phyloP scores from a whole-genome alignment of 2,797 vertebrate genomes.

The Pipistrellus pygmaeus region DNA sequence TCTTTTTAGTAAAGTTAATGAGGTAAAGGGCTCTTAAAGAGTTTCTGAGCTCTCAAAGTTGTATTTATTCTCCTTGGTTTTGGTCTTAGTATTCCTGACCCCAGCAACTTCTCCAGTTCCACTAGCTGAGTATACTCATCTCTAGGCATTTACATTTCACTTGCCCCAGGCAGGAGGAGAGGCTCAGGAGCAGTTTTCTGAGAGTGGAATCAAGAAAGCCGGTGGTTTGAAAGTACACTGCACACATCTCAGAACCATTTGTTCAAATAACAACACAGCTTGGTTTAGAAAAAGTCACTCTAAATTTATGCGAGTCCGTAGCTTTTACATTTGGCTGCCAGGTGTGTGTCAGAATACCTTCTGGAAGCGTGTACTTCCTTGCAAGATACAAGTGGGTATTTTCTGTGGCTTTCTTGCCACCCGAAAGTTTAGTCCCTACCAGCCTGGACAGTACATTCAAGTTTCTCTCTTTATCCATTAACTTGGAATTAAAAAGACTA shows the following conservation, averaged over 20 bases:
- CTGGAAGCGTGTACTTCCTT: constrained; percentile 61
- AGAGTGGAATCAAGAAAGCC: constrained; percentile 62
- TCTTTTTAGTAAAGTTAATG: neutral
- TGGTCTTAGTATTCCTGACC: constrained; percentile 38
- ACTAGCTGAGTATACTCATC: neutral
- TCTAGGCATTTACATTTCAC: constrained; percentile 28
- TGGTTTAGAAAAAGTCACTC: constrained; percentile 75
- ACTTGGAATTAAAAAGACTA: constrained; percentile 51
- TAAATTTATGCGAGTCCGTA: constrained; percentile 74
- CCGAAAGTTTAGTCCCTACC: constrained; percentile 11
- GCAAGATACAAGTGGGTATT: neutral
- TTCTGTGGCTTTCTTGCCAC: constrained; percentile 21
- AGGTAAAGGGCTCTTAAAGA: constrained; percentile 1
- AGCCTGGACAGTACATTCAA: constrained; percentile 18
- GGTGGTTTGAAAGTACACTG: constrained; percentile 50
- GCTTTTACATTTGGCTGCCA: constrained; percentile 77
- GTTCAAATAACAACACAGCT: constrained; percentile 74
- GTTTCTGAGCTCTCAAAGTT: neutral
- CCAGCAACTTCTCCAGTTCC: neutral
- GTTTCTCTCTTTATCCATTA: constrained; percentile 63
- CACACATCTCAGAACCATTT: constrained; percentile 65
- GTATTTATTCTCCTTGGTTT: constrained; percentile 23
- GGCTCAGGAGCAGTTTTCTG: constrained; percentile 53
- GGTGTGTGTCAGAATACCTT: constrained; percentile 71
- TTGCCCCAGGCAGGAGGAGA: constrained; percentile 17